Evolutionary conservation across 2,113 vertebrate genomes (phyloP), one percentile per base, ranked within the genome.

Genomic region (Hyperoodon ampullatus): DNA sequence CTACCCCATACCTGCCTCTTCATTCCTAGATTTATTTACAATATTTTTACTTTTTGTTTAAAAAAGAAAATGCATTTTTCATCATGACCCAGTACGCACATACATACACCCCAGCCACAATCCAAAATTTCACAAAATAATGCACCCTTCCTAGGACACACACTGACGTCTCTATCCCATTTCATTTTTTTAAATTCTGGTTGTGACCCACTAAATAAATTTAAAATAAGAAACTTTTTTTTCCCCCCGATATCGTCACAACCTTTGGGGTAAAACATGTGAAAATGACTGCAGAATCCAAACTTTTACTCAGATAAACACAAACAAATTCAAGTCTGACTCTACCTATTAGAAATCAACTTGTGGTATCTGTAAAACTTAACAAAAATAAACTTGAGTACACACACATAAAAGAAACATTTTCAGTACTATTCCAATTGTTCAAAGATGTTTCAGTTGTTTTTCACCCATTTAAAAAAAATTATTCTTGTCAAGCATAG

Each of bases 121-220:
- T n/a, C 53, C 26, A 55, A 55, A 63, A 75, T 44, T 26, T 61
- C 94, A 85, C 81, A 84, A 75, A 81, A 39, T 12, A 86, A 35
- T n/a, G 11, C 13, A 70, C 24, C 10, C 15, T 88, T 35, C 50
- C 1, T 85, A 12, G 66, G 30, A 33, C 50, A 84, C 8, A 47
- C 8, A 50, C 13, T 74, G 15, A 53, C 74, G 23, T 47, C 44
- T 75, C 42, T 8, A 15, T 66, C 88, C 53, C 53, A 4, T 30
- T 95, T 95, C 28, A 30, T 72, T 66, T 95, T 84, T 23, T 1
- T 18, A 86, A 77, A 81, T 90, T 83, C 58, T 94, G 16, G 55
- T 35, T 83, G 33, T 80, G 35, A 63, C 42, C 33, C 35, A 39
- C 55, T 84, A 84, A 82, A 63, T 81, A 47, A 87, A 61, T 47